Evolutionary conservation across 2,888 invertebrate genomes (phyloP).

Genomic region (Julus scandinavius): DNA sequence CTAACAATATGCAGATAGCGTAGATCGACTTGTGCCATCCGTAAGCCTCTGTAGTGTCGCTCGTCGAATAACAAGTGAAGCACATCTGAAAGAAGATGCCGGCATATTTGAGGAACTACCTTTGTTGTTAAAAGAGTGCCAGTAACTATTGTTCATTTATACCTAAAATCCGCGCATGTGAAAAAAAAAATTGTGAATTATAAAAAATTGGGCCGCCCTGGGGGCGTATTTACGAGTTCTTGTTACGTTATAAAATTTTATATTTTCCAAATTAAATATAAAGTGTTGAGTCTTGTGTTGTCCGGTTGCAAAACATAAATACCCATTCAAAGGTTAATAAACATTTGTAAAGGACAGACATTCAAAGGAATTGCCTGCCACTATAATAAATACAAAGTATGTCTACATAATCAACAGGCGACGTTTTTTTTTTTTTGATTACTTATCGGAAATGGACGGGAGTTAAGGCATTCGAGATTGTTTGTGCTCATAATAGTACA

Average conservation of each 20-base stretch:
- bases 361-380: constrained; percentile 36
- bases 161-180: neutral
- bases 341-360: constrained; percentile 45
- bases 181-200: neutral
- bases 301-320: constrained; percentile 40
- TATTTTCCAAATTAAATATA: constrained; percentile 46
- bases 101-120: neutral
- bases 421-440: constrained; percentile 35
- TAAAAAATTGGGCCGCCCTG: neutral
- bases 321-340: constrained; percentile 46
- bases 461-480: neutral
- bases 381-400: constrained; percentile 46
- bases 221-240: neutral
- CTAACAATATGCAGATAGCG: neutral
- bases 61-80: neutral
- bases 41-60: neutral
- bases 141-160: neutral
- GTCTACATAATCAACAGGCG: constrained; percentile 45
- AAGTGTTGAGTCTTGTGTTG: constrained; percentile 23
- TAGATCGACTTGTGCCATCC: neutral
- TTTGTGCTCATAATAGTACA: constrained; percentile 46
- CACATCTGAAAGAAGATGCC: neutral
- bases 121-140: neutral
- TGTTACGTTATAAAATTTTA: constrained; percentile 44
- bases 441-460: constrained; percentile 41